Base-by-base conservation (phyloP, 1,140 invertebrate species). In the Scylla paramamosain region DNA sequence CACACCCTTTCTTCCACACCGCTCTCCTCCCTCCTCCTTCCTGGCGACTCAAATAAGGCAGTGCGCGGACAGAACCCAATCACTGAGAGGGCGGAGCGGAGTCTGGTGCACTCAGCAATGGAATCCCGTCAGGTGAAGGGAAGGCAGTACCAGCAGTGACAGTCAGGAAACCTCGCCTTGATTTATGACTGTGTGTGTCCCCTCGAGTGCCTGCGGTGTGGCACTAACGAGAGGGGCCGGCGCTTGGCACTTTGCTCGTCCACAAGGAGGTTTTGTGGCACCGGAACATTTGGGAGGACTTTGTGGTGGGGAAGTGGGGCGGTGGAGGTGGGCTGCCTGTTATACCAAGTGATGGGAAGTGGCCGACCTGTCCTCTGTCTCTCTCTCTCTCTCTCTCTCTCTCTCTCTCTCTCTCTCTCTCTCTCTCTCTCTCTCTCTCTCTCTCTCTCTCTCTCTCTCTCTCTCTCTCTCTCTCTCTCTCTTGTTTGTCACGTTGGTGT, bases 101-200 rank as follows among this genome's bases (percentile, higher is more conserved):
- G 31, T 12, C 67, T 77, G 12, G 1, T 77, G 1, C 12, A 77
- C 67, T 77, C 20, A 2, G 67, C 12, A 77, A n/a, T 77, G 67
- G n/a, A n/a, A 77, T 77, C 67, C n/a, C 8, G 6, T 8, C 25
- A 77, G 67, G 25, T 87, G 86, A 87, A 87, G 31, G 0, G n/a
- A 32, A 87, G 31, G 39, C 39, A 4, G 86, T 20, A n/a, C 86
- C 39, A 16, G 20, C 8, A 77, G 20, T 77, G 67, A 77, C 67
- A 77, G 67, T 12, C 67, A 20, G 67, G 25, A n/a, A 77, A 6
- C 67, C 67, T 28, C 88, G 12, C n/a, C 10, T 20, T 39, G 45
- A 89, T 89, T 89, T 89, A 46, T 89, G 88, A 39, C 88, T 28
- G 12, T 89, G 88, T 89, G 31, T 89, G 88, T 89, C 45, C 39